phyloP scores from a whole-genome alignment of 1,140 invertebrate species.

The Sesamia nonagrioides region DNA sequence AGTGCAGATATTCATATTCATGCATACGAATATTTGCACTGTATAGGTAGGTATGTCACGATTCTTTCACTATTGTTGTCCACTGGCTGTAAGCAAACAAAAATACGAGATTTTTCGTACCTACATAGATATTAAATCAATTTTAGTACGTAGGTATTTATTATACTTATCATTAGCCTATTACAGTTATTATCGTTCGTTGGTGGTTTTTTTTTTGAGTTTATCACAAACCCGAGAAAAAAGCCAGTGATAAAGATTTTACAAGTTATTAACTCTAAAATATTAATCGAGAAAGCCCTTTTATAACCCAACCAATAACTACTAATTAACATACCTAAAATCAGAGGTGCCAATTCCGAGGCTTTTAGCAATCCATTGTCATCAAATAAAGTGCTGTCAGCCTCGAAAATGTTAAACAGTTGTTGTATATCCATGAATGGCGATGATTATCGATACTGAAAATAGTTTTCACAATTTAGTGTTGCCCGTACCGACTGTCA shows the following conservation, averaged over 20 bases:
- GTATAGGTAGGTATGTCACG: no score
- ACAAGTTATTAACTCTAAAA: not conserved
- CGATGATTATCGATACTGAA: constrained; percentile 35
- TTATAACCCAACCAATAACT: constrained; percentile 17
- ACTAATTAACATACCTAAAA: constrained; percentile 33
- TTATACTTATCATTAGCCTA: no score
- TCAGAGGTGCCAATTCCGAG: constrained; percentile 13
- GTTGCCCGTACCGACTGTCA: constrained; percentile 52
- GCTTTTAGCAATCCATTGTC: constrained; percentile 35
- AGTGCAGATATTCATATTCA: no score
- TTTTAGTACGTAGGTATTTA: no score
- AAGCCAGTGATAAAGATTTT: not conserved
- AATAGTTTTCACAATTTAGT: constrained; percentile 35
- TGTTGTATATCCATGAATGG: constrained; percentile 21
- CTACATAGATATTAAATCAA: no score
- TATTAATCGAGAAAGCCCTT: not conserved
- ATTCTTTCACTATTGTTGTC: no score
- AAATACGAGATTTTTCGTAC: no score
- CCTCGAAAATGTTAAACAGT: constrained; percentile 2
- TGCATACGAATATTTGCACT: no score
- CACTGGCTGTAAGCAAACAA: no score
- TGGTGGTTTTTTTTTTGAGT: no score
- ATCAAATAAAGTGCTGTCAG: constrained; percentile 32
- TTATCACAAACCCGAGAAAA: not conserved
- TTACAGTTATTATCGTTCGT: no score